phyloP scores from a whole-genome alignment of 2,797 vertebrate genomes.

The Morelia viridis region DNA sequence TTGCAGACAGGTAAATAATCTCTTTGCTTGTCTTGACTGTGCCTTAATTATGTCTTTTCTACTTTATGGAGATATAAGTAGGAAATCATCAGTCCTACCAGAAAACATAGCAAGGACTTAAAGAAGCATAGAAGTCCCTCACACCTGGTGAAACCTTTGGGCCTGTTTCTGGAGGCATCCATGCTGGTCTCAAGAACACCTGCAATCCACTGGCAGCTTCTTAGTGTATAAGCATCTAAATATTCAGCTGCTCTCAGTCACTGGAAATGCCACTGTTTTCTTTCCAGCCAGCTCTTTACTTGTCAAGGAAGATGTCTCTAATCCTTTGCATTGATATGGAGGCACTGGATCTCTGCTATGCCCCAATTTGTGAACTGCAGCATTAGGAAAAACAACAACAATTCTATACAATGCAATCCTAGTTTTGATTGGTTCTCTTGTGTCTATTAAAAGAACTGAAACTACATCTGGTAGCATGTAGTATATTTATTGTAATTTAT shows the following conservation, averaged over 20 bases:
- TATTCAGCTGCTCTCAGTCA: neutral
- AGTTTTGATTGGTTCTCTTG: neutral
- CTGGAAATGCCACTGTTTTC: neutral
- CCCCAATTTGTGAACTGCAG: neutral
- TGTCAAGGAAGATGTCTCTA: neutral
- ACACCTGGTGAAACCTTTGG: neutral
- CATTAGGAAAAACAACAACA: neutral
- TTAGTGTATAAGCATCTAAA: neutral
- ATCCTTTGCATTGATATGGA: neutral
- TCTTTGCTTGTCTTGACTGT: neutral
- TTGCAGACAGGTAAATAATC: neutral
- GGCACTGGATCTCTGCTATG: neutral
- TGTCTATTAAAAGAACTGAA: neutral
- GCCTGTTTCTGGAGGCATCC: neutral
- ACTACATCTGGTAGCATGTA: neutral
- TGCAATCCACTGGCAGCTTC: neutral
- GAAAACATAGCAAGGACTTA: neutral
- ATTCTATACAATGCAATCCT: neutral
- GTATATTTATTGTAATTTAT: neutral
- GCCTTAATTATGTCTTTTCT: neutral
- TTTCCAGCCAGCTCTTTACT: neutral
- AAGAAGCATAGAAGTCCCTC: neutral
- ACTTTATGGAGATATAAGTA: neutral
- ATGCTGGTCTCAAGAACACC: neutral
- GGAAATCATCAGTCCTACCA: neutral